phyloP scores from a whole-genome alignment of 1,140 invertebrate genomes.

The Chymomyza costata region DNA sequence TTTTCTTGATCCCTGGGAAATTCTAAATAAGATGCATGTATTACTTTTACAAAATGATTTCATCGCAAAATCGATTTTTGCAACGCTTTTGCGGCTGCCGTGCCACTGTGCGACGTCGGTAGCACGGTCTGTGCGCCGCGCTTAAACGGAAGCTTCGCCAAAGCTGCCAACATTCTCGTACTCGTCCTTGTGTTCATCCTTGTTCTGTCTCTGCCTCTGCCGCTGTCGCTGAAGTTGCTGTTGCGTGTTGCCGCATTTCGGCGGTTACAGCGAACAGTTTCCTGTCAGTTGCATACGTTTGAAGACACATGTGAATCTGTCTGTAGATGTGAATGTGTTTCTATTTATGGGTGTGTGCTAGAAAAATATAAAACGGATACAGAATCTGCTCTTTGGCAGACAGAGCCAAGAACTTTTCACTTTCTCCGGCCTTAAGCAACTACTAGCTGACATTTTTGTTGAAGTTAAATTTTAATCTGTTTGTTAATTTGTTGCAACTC shows the following conservation, averaged over 20 bases:
- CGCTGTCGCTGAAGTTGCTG: not conserved
- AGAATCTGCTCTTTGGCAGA: conserved; percentile 48
- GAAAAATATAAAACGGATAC: conserved; percentile 30
- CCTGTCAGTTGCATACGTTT: conserved; percentile 62
- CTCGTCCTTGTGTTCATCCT: conserved; percentile 9
- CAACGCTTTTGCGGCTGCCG: too few species aligned
- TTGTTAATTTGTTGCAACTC: too few species aligned
- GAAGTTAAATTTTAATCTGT: conserved; percentile 73
- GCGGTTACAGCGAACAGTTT: conserved; percentile 64
- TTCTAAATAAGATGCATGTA: too few species aligned
- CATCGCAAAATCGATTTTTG: too few species aligned
- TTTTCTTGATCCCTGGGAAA: too few species aligned
- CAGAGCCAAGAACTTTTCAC: conserved; percentile 61
- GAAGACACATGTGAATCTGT: conserved; percentile 19
- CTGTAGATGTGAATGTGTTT: not conserved
- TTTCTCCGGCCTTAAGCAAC: conserved; percentile 53
- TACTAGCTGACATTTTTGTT: too few species aligned
- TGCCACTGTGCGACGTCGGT: not conserved
- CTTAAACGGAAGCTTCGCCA: conserved; percentile 47
- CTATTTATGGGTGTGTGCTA: conserved; percentile 10
- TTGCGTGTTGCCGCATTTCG: conserved; percentile 62
- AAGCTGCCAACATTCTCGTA: conserved; percentile 40
- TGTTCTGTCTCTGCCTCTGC: too few species aligned
- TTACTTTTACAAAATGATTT: too few species aligned
- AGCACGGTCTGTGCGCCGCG: conserved; percentile 25